Evolutionary conservation across 2,797 vertebrate genomes (phyloP).

Genomic region (Morelia viridis): DNA sequence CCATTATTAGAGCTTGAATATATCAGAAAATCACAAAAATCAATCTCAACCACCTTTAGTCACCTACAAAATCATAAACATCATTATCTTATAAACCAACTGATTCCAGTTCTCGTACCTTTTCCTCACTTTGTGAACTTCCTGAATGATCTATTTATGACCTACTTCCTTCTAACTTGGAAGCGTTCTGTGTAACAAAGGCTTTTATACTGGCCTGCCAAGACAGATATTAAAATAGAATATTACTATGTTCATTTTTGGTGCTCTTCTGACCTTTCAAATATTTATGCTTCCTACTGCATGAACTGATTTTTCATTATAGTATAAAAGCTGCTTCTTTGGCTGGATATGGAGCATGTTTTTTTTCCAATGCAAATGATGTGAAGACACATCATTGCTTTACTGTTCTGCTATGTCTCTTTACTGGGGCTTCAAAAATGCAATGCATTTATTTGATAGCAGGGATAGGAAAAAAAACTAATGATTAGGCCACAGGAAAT

Average conservation of each 20-base stretch:
- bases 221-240: slow-evolving; percentile 61
- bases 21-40: slow-evolving; percentile 9
- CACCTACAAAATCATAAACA: slow-evolving; percentile 21
- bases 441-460: background rate
- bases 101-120: slow-evolving; percentile 9
- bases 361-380: background rate
- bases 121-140: slow-evolving; percentile 50
- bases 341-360: background rate
- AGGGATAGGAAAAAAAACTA: background rate
- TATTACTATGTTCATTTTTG: slow-evolving; percentile 51
- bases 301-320: slow-evolving; percentile 41
- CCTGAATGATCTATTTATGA: slow-evolving; percentile 61
- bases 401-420: background rate
- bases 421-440: background rate
- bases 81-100: slow-evolving; percentile 21
- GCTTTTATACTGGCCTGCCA: slow-evolving; percentile 60
- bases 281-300: slow-evolving; percentile 52
- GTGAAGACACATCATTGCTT: background rate
- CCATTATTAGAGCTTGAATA: background rate
- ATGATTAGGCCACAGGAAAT: background rate
- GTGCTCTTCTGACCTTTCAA: slow-evolving; percentile 54
- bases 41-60: background rate
- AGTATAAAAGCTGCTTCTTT: slow-evolving; percentile 29
- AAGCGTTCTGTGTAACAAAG: slow-evolving; percentile 59
- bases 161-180: slow-evolving; percentile 61